Conservation (phyloP, 2,113 vertebrate species). For the Elaphurus davidianus region DNA sequence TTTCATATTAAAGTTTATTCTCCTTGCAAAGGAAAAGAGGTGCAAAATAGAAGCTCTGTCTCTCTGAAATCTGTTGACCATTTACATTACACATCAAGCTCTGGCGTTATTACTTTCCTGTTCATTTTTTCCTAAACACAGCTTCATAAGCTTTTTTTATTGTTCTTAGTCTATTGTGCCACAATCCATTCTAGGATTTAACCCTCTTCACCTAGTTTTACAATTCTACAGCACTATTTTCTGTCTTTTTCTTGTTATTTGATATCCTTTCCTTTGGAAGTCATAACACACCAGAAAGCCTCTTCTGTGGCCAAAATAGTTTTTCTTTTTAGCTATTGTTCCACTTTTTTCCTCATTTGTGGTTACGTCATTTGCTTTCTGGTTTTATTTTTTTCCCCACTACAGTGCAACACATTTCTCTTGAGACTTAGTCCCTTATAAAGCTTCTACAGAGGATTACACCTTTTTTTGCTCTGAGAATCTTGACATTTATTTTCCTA, state of each 20-base stretch:
- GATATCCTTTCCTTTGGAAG: background rate
- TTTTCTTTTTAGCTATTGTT: background rate
- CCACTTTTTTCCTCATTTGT: background rate
- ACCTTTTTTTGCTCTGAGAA: background rate
- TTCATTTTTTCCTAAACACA: background rate
- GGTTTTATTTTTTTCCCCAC: background rate
- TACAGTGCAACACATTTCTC: background rate
- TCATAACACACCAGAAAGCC: background rate
- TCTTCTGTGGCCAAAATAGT: background rate
- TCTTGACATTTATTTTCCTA: slow-evolving; percentile 47
- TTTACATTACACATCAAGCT: background rate
- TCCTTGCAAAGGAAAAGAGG: background rate
- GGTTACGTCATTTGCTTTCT: background rate
- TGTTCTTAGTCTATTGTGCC: background rate
- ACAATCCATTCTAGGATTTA: background rate
- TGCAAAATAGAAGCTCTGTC: background rate
- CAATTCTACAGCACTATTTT: background rate
- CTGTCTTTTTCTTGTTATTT: background rate
- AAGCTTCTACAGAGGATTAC: background rate
- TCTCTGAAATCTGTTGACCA: background rate
- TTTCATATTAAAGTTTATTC: background rate
- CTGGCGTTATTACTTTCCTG: background rate
- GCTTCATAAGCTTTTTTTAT: background rate
- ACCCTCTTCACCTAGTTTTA: background rate
- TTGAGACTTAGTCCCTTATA: background rate